These are phyloP conservation scores for Linnaemya tessellans DNA, from an alignment of 2,888 invertebrate genomes.

Conservation along the genomic window DNA sequence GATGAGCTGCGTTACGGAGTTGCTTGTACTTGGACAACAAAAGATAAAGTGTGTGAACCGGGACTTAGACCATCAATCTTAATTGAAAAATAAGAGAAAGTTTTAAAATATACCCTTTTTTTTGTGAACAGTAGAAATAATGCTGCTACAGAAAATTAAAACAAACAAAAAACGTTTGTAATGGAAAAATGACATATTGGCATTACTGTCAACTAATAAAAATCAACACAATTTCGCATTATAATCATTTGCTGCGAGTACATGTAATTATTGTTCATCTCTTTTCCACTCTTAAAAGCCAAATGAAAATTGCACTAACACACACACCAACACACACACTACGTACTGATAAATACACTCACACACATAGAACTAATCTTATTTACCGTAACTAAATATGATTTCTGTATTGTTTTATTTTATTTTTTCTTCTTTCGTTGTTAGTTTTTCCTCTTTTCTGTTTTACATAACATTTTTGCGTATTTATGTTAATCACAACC, in stretches of 20 bases:
- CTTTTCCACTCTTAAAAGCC: conserved; percentile 13
- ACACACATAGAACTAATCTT: conserved; percentile 1
- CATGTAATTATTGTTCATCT: conserved; percentile 7
- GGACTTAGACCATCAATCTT: too few species aligned
- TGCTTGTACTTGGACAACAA: too few species aligned
- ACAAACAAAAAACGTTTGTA: too few species aligned
- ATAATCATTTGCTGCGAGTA: neutral
- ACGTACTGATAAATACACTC: neutral
- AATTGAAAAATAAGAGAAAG: too few species aligned
- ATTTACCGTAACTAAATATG: conserved; percentile 51
- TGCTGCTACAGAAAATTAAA: too few species aligned
- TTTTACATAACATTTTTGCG: conserved; percentile 79
- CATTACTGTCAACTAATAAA: neutral
- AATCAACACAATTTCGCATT: neutral
- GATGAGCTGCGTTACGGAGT: too few species aligned
- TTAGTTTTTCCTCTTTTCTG: conserved; percentile 10
- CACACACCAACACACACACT: neutral
- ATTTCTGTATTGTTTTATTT: conserved; percentile 37
- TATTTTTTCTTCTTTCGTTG: conserved; percentile 65
- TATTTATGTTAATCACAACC: conserved; percentile 81
- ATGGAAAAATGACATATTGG: neutral
- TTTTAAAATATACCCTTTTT: too few species aligned
- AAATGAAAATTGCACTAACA: neutral
- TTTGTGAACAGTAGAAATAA: too few species aligned
- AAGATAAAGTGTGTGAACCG: too few species aligned